Base-by-base conservation (phyloP, 2,797 vertebrate genomes). In the Luscinia megarhynchos region DNA sequence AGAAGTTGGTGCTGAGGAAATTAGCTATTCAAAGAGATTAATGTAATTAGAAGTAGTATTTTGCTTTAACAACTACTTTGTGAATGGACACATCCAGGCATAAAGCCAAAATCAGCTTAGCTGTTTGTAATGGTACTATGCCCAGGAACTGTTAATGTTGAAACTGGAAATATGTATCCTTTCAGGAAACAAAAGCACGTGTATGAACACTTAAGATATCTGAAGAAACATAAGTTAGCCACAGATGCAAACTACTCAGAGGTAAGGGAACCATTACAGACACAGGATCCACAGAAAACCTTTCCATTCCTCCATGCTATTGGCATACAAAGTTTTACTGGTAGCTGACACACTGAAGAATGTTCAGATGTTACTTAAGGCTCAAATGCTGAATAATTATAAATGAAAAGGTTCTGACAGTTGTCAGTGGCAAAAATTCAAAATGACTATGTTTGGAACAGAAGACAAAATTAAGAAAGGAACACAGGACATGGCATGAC, bases 91-190 rank as follows among this genome's bases (percentile, higher is more conserved):
- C 36, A 63, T 45, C 87, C 75, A 95, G 87, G 92, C 88, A 96
- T 7, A 82, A 91, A 92, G 87, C 96, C 95, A 97, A 96, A 73
- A 83, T 87, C 89, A 94, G 81, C 92, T 4, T 36, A 86, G 69
- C 73, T 95, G 93, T 97, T 94, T 95, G 62, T 82, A 95, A 93
- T 95, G 77, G 95, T 95, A 51, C 54, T 36, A 91, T 87, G 94
- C 87, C 94, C 89, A 91, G 68, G 86, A 97, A 82, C 67, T 66
- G 84, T 76, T 81, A 87, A 84, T 50, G 38, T n/a, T 11, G 1
- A 89, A 89, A 80, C 4, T 89, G 53, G 36, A 95, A 89, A 32
- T 48, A 80, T 27, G 38, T 18, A 85, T 77, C 74, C 64, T 87
- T 94, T 91, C 90, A 86, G 84, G 68, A 96, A 96, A 89, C 29